These are phyloP conservation scores for Acleris cristana DNA, from an alignment of 2,888 invertebrate genomes.

Conservation along the genomic window DNA sequence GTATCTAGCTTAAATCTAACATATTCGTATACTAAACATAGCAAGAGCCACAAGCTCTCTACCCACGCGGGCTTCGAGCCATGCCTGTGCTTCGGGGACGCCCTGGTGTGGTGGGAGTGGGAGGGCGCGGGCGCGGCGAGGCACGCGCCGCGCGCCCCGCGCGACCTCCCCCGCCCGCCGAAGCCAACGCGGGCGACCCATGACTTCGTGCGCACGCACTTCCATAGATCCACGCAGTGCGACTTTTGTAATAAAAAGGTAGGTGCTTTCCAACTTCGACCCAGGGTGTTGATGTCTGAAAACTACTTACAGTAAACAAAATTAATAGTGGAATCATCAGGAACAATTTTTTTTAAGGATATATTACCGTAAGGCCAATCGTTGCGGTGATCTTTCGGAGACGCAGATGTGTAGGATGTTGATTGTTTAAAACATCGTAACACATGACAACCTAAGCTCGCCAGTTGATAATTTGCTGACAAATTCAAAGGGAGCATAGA, in stretches of 20 bases:
- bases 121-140: conserved; percentile 69
- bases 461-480: too few species aligned
- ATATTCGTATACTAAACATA: conserved; percentile 50
- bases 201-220: conserved; percentile 94
- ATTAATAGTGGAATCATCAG: too few species aligned
- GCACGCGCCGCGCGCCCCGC: conserved; percentile 59
- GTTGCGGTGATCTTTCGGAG: too few species aligned
- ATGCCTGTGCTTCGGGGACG: conserved; percentile 95
- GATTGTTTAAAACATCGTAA: too few species aligned
- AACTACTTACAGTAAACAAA: too few species aligned
- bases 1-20: background rate
- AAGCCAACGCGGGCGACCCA: conserved; percentile 77
- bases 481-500: too few species aligned
- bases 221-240: conserved; percentile 94
- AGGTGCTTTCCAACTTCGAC: conserved; percentile 27
- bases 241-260: conserved; percentile 97
- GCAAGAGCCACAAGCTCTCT: conserved; percentile 87
- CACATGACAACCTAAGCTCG: too few species aligned
- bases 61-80: conserved; percentile 95
- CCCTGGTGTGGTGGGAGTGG: conserved; percentile 93
- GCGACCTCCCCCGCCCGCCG: conserved; percentile 59
- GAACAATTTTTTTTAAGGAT: too few species aligned
- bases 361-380: too few species aligned
- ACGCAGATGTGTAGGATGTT: too few species aligned
- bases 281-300: background rate